Evolutionary conservation across 1,140 invertebrate species (phyloP).

Genomic region (Magallana ariakensis): DNA sequence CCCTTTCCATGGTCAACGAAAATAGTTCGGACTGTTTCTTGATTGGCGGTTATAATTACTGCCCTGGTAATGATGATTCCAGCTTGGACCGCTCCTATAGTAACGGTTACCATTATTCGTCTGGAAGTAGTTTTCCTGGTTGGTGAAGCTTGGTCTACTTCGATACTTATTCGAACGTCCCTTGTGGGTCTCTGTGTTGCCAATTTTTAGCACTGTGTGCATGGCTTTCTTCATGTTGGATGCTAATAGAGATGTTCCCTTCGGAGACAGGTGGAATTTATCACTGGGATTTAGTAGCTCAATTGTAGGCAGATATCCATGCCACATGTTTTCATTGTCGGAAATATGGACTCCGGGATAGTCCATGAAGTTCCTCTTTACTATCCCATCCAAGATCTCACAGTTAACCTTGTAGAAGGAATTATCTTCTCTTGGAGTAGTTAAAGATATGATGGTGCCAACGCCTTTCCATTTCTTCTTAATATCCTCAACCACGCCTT

Average conservation of each 20-base stretch:
- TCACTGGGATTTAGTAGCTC: neutral
- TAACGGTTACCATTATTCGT: neutral
- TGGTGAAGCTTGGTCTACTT: too few species aligned
- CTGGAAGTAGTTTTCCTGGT: neutral
- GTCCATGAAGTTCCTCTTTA: neutral
- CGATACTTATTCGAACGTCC: neutral
- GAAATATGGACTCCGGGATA: neutral
- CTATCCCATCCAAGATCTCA: too few species aligned
- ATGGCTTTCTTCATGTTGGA: conserved; percentile 14
- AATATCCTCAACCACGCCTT: too few species aligned
- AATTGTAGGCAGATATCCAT: neutral
- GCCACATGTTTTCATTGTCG: conserved; percentile 10
- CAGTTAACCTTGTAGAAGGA: too few species aligned
- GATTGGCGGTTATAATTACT: neutral
- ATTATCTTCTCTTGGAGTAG: neutral
- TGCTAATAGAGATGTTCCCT: neutral
- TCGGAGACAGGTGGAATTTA: neutral
- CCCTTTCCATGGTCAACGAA: neutral
- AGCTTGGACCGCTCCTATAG: neutral
- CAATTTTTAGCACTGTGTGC: neutral
- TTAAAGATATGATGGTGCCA: too few species aligned
- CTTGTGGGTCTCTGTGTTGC: neutral
- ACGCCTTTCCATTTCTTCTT: too few species aligned
- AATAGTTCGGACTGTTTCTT: neutral
- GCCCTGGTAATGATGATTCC: neutral